Base-by-base conservation (phyloP, 2,888 invertebrate genomes). In the Hoplodrina ambigua region DNA sequence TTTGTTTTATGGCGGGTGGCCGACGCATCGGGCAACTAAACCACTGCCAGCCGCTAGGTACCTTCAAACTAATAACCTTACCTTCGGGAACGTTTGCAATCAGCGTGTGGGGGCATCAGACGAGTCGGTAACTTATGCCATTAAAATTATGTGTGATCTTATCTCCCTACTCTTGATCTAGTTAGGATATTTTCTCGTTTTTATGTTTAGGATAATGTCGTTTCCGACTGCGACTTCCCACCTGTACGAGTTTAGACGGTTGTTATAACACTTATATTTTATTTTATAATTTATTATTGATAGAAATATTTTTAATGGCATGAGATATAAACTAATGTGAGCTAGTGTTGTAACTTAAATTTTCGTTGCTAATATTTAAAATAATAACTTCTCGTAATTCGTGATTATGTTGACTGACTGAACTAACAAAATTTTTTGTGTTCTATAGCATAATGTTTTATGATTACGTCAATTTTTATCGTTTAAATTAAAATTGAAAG, bases 291-390 rank as follows among this genome's bases (percentile, higher is more conserved):
- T 78, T 78, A 79, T 78, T 79, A 81, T 78, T 73, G 56, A 68
- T 83, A 80, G 72, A 75, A 65, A 78, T 84, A 81, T 84, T 83
- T 86, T 85, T 85, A 85, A 85, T 87, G 85, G 87, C 89, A 85
- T 84, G 80, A 80, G 81, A 68, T 70, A 70, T 84, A 71, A 76
- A 80, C 75, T 64, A 81, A 72, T 80, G 73, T 82, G 78, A 81
- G 72, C 78, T 84, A 79, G 81, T 83, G 72, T 82, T 81, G 75
- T 78, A 76, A 71, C 58, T 82, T 74, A 80, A 81, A 85, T 75
- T 81, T 85, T 84, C 68, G 74, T 83, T 84, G 77, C 77, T 74
- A 73, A 52, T 75, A 74, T 46, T 46, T 46, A 46, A 46, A 46
- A 75, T 79, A 66, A 76, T 76, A 72, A 77, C 78, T 68, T 68